Evolutionary conservation across 2,888 invertebrate genomes (phyloP), one percentile per base, ranked within the genome.

Genomic region (Limnephilus lunatus): DNA sequence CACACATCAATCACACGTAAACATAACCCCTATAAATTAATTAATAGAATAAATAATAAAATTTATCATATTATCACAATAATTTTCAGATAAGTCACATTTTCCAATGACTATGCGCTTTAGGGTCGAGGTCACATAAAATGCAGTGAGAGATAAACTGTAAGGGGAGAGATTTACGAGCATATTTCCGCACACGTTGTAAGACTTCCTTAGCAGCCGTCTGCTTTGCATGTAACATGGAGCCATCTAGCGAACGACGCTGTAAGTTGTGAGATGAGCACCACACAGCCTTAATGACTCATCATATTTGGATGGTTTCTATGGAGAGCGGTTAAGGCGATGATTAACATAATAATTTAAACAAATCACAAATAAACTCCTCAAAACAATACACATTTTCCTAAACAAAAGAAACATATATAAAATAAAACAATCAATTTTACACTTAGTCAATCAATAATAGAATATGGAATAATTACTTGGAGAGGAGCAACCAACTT

Each of bases 201-300:
- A 68, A 68, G 68, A 68, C n/a, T 68, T 68, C 68, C n/a, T 68
- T 68, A 68, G 68, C 68, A 68, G 68, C 25, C 68, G 19, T 68
- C 68, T 68, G 68, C 25, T 68, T 68, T 31, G 82, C 82, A 82
- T 82, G 30, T 82, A 14, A 31, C 82, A 32, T 82, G 32, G 15
- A 14, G 82, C 82, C 82, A 82, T 82, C 82, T 82, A 82, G 90
- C 30, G 90, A 48, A 30, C 85, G 82, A 53, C 83, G 48, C 81
- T 35, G 90, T 35, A 48, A 81, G 31, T 68, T 68, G 68, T n/a
- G 68, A 68, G 68, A 68, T 68, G 68, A 68, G 5, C 25, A 25
- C 9, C 7, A 9, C 68, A 14, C 14, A 25, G 68, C 9, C 25
- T n/a, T 68, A 68, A 68, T 25, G 68, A 68, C 25, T 68, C 68